phyloP scores from a whole-genome alignment of 2,888 invertebrate genomes.

The Drosophila pseudotakahashii region DNA sequence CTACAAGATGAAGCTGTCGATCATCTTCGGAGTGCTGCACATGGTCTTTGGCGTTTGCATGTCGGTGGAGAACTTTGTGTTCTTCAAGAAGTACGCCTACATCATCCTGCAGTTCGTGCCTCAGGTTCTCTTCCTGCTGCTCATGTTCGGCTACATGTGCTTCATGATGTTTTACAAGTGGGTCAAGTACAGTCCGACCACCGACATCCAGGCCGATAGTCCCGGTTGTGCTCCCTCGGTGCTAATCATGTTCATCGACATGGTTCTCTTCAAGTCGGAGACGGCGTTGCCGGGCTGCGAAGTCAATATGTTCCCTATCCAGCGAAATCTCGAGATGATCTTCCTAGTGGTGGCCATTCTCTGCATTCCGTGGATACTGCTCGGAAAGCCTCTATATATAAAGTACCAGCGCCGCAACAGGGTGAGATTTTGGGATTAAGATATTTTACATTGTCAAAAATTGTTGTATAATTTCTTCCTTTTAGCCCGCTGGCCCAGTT shows the following conservation, averaged over 20 bases:
- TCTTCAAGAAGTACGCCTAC: conserved; percentile 88
- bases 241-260: conserved; percentile 91
- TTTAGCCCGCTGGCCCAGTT: conserved; percentile 26
- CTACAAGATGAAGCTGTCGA: conserved; percentile 97
- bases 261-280: conserved; percentile 88
- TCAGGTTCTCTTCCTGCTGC: conserved; percentile 92
- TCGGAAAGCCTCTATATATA: conserved; percentile 94
- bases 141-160: conserved; percentile 95
- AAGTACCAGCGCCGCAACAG: conserved; percentile 84
- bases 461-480: neutral
- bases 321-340: conserved; percentile 89
- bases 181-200: conserved; percentile 87
- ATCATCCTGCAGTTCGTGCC: conserved; percentile 94
- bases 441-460: no score
- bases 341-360: conserved; percentile 91
- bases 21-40: conserved; percentile 95
- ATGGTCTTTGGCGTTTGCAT: conserved; percentile 97
- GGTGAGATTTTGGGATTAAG: conserved; percentile 31
- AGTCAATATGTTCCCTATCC: conserved; percentile 88
- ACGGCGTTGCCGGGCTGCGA: conserved; percentile 84
- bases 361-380: conserved; percentile 96
- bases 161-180: conserved; percentile 96
- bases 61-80: conserved; percentile 90
- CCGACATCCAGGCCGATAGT: conserved; percentile 71
- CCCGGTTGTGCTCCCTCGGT: conserved; percentile 89